Evolutionary conservation across 2,113 vertebrate genomes (phyloP).

Genomic region (Trematocara unimaculatum): DNA sequence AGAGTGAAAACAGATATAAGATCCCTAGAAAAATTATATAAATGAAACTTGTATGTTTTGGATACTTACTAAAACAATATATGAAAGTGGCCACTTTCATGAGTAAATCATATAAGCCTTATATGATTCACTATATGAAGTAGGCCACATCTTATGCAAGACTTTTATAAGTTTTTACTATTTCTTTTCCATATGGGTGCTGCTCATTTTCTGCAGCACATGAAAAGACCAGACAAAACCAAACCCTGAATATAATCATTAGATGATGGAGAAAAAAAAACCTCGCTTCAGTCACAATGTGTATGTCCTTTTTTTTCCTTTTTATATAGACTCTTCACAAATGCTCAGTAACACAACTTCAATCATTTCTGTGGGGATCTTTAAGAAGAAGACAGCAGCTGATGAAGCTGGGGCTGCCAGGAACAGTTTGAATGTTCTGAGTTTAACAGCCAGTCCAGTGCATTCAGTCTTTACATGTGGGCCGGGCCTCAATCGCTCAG

Average conservation of each 20-base stretch:
- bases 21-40: too few species aligned
- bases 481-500: not conserved
- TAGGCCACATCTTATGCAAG: too few species aligned
- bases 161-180: too few species aligned
- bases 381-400: not conserved
- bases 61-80: too few species aligned
- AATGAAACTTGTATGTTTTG: too few species aligned
- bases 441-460: not conserved
- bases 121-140: too few species aligned
- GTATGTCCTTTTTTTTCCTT: not conserved
- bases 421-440: not conserved
- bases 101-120: too few species aligned
- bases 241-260: not conserved
- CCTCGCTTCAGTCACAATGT: not conserved
- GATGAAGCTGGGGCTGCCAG: not conserved
- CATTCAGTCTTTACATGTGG: conserved; percentile 15
- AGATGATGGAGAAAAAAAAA: not conserved
- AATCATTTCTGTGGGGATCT: not conserved
- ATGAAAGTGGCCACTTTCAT: too few species aligned
- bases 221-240: not conserved
- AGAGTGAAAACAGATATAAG: too few species aligned
- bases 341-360: not conserved
- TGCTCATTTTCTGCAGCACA: not conserved
- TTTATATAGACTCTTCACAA: not conserved
- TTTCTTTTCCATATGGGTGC: too few species aligned